These are phyloP conservation scores for Apostichopus japonicus DNA, from an alignment of 35 echinoderm and acorn worm species.

Conservation along the genomic window DNA sequence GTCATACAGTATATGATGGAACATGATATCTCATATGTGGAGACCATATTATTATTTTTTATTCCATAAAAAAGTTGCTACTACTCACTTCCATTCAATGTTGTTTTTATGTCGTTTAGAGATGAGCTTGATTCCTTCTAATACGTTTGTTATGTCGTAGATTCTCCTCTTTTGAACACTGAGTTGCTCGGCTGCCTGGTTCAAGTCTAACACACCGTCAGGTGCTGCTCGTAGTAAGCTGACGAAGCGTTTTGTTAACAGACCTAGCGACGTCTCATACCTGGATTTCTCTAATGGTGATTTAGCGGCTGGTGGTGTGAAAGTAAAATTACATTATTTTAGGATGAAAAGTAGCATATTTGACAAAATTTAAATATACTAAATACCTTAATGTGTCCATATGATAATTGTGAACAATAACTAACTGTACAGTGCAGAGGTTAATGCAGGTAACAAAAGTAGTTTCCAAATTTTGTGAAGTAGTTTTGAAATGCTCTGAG, in stretches of 20 bases:
- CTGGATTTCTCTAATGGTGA: conserved; percentile 95
- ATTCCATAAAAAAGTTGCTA: too few relatives aligned
- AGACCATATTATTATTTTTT: too few relatives aligned
- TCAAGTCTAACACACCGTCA: conserved; percentile 92
- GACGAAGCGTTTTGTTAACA: conserved; percentile 97
- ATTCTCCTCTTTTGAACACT: conserved; percentile 94
- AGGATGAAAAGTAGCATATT: too few relatives aligned
- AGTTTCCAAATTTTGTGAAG: too few relatives aligned
- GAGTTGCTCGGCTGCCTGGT: conserved; percentile 87
- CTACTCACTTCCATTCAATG: conserved; percentile 98
- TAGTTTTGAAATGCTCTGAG: too few relatives aligned
- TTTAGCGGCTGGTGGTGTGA: conserved; percentile 12
- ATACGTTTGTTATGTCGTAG: conserved; percentile 98
- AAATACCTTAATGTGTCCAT: too few relatives aligned
- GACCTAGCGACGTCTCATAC: conserved; percentile 97
- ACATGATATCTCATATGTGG: too few relatives aligned
- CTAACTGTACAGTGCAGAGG: too few relatives aligned
- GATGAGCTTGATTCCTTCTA: conserved; percentile 99
- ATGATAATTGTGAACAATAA: too few relatives aligned
- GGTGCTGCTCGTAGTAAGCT: conserved; percentile 83
- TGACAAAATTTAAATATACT: too few relatives aligned
- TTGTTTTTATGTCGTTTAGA: conserved; percentile 98
- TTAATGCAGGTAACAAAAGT: too few relatives aligned
- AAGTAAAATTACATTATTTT: not conserved
- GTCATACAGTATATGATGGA: too few relatives aligned